These are phyloP conservation scores for Colistium nudipinnis DNA, from an alignment of 2,113 vertebrate species.

Conservation along the genomic window DNA sequence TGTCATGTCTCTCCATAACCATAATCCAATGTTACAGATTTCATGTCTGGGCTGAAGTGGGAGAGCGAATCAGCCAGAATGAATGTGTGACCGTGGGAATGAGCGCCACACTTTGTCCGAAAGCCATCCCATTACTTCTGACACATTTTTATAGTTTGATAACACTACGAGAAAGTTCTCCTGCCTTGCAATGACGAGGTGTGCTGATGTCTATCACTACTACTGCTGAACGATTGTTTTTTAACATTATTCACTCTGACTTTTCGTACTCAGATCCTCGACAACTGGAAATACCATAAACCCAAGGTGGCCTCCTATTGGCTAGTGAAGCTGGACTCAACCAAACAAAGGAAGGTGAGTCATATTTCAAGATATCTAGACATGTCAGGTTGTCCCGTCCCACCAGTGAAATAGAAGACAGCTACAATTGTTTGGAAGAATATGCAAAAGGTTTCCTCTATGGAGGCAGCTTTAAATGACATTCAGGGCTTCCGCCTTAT, in stretches of 20 bases:
- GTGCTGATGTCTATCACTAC: too few species aligned
- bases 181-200: not conserved
- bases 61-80: slow-evolving; percentile 8
- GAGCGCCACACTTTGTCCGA: not conserved
- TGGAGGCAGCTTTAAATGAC: not conserved
- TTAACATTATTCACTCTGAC: not conserved
- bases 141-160: slow-evolving; percentile 1
- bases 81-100: slow-evolving; percentile 13
- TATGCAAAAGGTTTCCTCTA: not conserved
- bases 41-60: slow-evolving; percentile 30
- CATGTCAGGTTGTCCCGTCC: not conserved
- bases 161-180: not conserved
- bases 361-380: not conserved
- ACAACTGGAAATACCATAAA: slow-evolving; percentile 98
- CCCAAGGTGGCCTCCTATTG: slow-evolving; percentile 97
- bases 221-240: not conserved
- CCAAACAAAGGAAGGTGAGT: slow-evolving; percentile 94
- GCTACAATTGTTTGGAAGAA: not conserved
- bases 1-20: slow-evolving; percentile 24
- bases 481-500: not conserved
- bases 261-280: slow-evolving; percentile 86
- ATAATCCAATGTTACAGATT: too few species aligned
- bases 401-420: not conserved
- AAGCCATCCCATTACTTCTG: not conserved
- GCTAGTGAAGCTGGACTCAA: slow-evolving; percentile 95